phyloP scores from a whole-genome alignment of 2,888 invertebrate species.

The Halocaridina rubra region DNA sequence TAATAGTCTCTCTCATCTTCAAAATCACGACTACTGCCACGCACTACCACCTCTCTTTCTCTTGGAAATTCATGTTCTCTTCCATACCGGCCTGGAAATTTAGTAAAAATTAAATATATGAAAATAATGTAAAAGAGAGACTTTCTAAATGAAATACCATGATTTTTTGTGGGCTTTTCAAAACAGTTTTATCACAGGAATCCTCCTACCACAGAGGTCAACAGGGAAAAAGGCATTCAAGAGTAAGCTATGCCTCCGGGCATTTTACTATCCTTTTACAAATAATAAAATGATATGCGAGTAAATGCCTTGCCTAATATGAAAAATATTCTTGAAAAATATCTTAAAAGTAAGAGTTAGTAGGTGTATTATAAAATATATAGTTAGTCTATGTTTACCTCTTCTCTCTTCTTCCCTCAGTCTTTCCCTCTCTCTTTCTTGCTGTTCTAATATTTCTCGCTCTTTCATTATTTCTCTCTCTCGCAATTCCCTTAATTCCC shows the following conservation, averaged over 20 bases:
- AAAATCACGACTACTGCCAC: constrained; percentile 28
- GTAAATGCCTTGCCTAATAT: too few relatives aligned
- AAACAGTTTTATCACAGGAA: too few relatives aligned
- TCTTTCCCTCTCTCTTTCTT: constrained; percentile 49
- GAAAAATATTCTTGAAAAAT: too few relatives aligned
- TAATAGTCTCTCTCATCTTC: constrained; percentile 45
- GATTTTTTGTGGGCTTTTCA: too few relatives aligned
- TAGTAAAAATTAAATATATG: background rate
- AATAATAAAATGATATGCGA: too few relatives aligned
- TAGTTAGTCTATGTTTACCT: constrained; percentile 32
- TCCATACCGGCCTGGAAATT: constrained; percentile 26
- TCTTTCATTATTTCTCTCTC: constrained; percentile 50
- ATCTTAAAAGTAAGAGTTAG: too few relatives aligned
- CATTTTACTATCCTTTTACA: too few relatives aligned
- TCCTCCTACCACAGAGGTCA: too few relatives aligned
- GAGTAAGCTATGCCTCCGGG: too few relatives aligned
- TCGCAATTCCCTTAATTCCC: constrained; percentile 42
- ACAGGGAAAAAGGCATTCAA: too few relatives aligned
- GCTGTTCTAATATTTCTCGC: constrained; percentile 40
- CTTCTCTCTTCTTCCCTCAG: constrained; percentile 52
- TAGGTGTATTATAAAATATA: too few relatives aligned
- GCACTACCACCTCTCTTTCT: constrained; percentile 46
- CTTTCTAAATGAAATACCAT: too few relatives aligned
- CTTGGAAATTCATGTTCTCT: constrained; percentile 47
- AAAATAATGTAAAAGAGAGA: background rate